Percentiles rank a stretch among this genome's conserved stretches.
phyloP scores from a whole-genome alignment of 2,113 vertebrate genomes.

The Halcyon malimbica region DNA sequence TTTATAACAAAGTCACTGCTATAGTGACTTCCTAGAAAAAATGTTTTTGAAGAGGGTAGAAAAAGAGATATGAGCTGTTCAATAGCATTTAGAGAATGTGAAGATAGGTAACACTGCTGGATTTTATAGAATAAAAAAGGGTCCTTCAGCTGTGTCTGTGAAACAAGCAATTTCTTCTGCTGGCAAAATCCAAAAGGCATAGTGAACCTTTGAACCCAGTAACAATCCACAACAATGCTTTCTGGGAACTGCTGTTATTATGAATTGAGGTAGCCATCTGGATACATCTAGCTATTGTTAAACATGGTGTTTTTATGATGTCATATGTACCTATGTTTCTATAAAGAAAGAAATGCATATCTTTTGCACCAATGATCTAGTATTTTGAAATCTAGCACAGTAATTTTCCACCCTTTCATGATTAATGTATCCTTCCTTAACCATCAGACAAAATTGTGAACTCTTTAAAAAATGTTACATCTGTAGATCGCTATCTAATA shows the following conservation, averaged over 20 bases:
- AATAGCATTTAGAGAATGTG: neutral
- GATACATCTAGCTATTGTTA: neutral
- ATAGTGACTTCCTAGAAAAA: neutral
- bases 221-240: constrained; percentile 3
- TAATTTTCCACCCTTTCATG: neutral
- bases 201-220: constrained; percentile 30
- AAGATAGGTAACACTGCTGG: neutral
- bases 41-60: neutral
- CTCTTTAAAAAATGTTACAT: neutral
- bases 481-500: neutral
- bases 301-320: constrained; percentile 14
- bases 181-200: neutral
- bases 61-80: neutral
- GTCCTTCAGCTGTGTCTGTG: neutral
- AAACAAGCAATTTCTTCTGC: neutral
- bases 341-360: neutral
- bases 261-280: constrained; percentile 18
- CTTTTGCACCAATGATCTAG: neutral
- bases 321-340: neutral
- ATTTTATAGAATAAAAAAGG: neutral
- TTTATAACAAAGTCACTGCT: too few relatives aligned
- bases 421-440: neutral
- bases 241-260: neutral
- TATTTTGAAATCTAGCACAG: neutral
- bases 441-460: neutral